phyloP scores from a whole-genome alignment of 1,140 invertebrate genomes.

The Drosophila bipectinata region DNA sequence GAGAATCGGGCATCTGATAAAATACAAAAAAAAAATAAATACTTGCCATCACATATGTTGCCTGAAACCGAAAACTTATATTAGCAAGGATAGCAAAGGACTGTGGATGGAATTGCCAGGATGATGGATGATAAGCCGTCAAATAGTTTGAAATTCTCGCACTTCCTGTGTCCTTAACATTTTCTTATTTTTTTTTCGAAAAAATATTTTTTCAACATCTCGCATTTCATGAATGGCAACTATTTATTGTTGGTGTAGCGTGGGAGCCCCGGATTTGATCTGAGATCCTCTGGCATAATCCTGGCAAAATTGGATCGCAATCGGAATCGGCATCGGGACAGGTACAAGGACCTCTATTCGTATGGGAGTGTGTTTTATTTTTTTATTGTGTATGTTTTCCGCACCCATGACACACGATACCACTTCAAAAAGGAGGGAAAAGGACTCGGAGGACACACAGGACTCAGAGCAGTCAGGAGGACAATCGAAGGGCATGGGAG shows the following conservation, averaged over 20 bases:
- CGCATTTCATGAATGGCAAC: conserved; percentile 71
- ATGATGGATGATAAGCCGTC: conserved; percentile 70
- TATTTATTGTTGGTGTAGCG: conserved; percentile 49
- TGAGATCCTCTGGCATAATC: background rate
- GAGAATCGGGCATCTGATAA: conserved; percentile 51
- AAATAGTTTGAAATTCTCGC: conserved; percentile 56
- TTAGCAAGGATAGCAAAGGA: conserved; percentile 31
- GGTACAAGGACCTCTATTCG: background rate
- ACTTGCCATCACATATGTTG: conserved; percentile 47
- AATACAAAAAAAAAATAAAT: conserved; percentile 30
- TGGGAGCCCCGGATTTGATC: conserved; percentile 47
- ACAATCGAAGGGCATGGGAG: conserved; percentile 6
- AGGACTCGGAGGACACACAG: conserved; percentile 9
- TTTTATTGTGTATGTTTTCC: conserved; percentile 13
- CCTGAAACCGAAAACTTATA: conserved; percentile 66
- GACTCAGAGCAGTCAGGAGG: background rate
- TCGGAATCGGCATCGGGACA: background rate
- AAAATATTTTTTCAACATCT: conserved; percentile 38
- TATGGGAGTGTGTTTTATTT: too few species aligned
- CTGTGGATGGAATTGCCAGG: conserved; percentile 25
- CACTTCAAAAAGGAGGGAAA: conserved; percentile 62
- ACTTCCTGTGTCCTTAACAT: conserved; percentile 55
- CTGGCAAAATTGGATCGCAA: background rate
- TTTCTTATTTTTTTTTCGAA: background rate
- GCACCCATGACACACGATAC: conserved; percentile 79